Evolutionary conservation across 2,797 vertebrate genomes (phyloP).

Genomic region (Eulemur albifrons): DNA sequence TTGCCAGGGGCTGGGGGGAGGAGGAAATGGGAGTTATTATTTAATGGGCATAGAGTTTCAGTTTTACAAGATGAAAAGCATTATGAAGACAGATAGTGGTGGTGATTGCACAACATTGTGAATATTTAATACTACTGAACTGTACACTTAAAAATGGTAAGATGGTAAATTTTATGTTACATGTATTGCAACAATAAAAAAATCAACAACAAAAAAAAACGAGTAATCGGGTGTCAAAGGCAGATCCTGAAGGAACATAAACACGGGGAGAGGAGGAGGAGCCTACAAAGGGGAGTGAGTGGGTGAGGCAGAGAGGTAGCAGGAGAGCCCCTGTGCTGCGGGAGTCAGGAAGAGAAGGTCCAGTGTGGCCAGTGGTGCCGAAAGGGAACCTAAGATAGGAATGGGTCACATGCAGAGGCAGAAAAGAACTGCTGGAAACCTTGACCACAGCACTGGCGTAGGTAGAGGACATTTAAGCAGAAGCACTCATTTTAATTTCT

Average conservation of each 20-base stretch:
- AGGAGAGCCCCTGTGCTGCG: background rate
- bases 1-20: background rate
- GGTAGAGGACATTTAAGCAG: background rate
- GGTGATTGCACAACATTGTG: background rate
- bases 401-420: background rate
- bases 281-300: background rate
- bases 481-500: background rate
- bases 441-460: background rate
- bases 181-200: background rate
- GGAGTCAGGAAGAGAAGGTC: background rate
- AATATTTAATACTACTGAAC: background rate
- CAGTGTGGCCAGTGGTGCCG: too few relatives aligned
- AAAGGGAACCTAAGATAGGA: background rate
- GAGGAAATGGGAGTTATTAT: background rate
- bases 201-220: background rate
- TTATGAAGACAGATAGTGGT: background rate
- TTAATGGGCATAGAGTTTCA: background rate
- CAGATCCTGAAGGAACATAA: background rate
- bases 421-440: background rate
- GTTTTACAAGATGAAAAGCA: background rate
- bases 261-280: background rate
- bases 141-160: background rate
- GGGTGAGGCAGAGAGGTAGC: background rate
- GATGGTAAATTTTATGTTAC: background rate
- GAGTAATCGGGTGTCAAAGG: background rate